A percentile compares a stretch with the other conserved stretches of the same genome.
Conservation (phyloP, 2,113 vertebrate genomes). For the Axis porcinus region DNA sequence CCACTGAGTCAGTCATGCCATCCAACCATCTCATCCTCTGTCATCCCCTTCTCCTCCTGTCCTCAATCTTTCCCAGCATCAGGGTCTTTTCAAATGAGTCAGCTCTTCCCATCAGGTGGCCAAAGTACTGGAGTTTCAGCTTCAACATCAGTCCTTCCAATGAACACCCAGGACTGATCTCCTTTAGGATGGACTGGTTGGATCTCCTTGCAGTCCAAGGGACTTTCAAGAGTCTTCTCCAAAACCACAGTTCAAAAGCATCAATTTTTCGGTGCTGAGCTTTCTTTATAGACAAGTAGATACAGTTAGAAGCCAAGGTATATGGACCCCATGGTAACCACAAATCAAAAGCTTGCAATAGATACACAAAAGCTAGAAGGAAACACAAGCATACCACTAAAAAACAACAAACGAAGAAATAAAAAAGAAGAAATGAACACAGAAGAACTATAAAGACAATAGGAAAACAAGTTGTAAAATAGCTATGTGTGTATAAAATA, state of each 20-base stretch:
- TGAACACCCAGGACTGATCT: background rate
- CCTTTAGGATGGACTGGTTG: too few species aligned
- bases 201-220: background rate
- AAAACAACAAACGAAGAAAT: background rate
- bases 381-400: background rate
- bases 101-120: too few species aligned
- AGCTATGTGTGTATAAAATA: background rate
- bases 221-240: background rate
- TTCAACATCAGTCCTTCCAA: background rate
- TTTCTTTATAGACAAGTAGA: background rate
- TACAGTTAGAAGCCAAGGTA: background rate
- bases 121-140: too few species aligned
- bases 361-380: background rate
- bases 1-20: background rate
- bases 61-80: background rate
- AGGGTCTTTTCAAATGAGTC: background rate
- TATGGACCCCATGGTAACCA: background rate
- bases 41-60: background rate
- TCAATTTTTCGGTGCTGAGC: accelerated
- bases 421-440: background rate
- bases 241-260: background rate
- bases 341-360: background rate
- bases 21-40: background rate
- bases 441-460: background rate
- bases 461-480: background rate